Base-by-base conservation (phyloP, 2,888 invertebrate species). In the Portevinia maculata region DNA sequence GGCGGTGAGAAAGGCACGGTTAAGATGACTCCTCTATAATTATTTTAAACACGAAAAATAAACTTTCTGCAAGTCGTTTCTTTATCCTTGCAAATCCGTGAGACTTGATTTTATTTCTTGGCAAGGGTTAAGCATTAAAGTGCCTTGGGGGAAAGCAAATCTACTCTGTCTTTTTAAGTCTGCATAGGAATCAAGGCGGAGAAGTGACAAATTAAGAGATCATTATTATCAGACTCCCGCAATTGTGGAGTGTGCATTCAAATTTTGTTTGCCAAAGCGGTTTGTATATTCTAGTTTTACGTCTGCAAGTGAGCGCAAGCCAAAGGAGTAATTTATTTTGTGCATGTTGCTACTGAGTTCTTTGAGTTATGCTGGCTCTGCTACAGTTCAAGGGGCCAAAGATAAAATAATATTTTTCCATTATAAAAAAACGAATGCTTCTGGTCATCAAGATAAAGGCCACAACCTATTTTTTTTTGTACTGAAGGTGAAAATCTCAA, bases 91-190 rank as follows among this genome's bases (percentile, higher is more conserved):
- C 7, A 41, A 41, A 30, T 52, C 21, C 41, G 30, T 50, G 30
- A 41, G 59, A 70, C 55, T 70, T 70, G 55, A 69, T 69, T 69
- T 69, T 69, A 69, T 60, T 41, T 70, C 34, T 70, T 70, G 70
- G 59, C 70, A 70, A 59, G 52, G 24, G 39, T 70, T 41, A 70
- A 30, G 41, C 59, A 21, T 69, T 69, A 57, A 57, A 67, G 46
- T 57, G 37, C 57, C 6, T 39, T 2, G 11, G 30, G 59, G 30
- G 3, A 32, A 7, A 24, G 15, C 1, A 30, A 41, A 34, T 57
- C 39, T 48, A 48, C 3, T 15, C 34, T n/a, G 53, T 7, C 37
- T 57, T 48, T 48, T 28, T 15, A 48, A 48, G 39, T 57, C 53
- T 48, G n/a, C 21, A 17, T 48, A 17, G 24, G 28, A 39, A 24